Evolutionary conservation across 2,888 invertebrate species (phyloP), one percentile per base, ranked within the genome.

Genomic region (Cataglyphis altisquamis): DNA sequence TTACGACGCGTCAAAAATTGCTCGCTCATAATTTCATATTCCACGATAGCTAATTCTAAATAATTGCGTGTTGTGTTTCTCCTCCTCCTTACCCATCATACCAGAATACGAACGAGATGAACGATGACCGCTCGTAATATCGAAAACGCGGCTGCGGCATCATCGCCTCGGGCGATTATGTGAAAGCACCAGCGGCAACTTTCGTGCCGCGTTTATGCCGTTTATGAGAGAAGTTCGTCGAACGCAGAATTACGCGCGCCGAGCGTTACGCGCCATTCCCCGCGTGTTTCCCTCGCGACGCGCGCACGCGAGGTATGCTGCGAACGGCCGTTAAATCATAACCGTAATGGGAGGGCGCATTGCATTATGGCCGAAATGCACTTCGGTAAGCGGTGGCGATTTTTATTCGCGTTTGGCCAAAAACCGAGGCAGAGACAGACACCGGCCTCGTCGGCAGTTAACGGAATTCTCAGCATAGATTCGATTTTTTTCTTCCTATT

Each of bases 291-390:
- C 77, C 70, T 66, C 82, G 67, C 83, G 84, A 73, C 85, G 68
- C 60, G 60, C 75, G 70, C 72, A 80, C 82, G 75, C 82, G 80
- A 77, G 77, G 67, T 74, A 84, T 81, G 75, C 85, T 66, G 74
- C 73, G 64, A 72, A 73, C 70, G 80, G 52, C 57, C 60, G 78
- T 80, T 80, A 80, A 70, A 80, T 75, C 80, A 74, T 78, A 75
- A 78, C 62, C 78, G 68, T 83, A 84, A 81, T 80, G 86, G 86
- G 83, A 82, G 64, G 64, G 66, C 73, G 82, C 74, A 83, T 70
- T 73, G 75, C 81, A 85, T 84, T 83, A 81, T 57, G 74, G 57
- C 18, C 67, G 48, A 77, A 81, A 75, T 74, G 85, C 70, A 68
- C 62, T 63, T 67, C 60, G 63, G 41, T 57, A 29, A 60, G 9